phyloP scores from a whole-genome alignment of 2,113 vertebrate species.

The Lampris incognitus region DNA sequence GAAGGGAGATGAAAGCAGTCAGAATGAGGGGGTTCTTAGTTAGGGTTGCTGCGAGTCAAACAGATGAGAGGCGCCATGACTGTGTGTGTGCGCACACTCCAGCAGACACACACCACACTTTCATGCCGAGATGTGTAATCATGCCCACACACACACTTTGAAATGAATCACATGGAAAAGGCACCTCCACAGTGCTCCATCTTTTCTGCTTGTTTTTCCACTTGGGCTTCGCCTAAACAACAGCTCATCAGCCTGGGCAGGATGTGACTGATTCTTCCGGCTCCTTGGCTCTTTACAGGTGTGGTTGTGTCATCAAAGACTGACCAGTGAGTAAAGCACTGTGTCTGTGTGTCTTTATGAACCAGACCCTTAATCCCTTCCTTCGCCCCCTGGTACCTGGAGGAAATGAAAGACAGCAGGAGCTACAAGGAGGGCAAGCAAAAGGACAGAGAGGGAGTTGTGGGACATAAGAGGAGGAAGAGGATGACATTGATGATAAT shows the following conservation, averaged over 20 bases:
- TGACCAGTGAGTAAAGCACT: constrained; percentile 36
- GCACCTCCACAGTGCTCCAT: neutral
- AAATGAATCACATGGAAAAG: neutral
- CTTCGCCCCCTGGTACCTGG: neutral
- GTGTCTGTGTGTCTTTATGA: constrained; percentile 13
- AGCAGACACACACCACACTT: neutral
- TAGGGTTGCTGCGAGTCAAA: constrained; percentile 10
- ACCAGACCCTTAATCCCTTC: neutral
- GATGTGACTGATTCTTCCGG: constrained; percentile 22
- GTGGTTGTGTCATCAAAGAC: constrained; percentile 38
- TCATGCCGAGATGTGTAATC: too few relatives aligned
- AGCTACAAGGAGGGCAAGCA: neutral
- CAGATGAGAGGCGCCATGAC: neutral
- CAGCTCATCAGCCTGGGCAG: constrained; percentile 16
- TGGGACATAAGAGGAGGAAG: constrained; percentile 25
- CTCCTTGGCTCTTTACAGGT: constrained; percentile 8
- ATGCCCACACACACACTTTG: neutral
- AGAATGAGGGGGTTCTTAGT: neutral
- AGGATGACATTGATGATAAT: constrained; percentile 3
- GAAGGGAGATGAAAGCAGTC: neutral
- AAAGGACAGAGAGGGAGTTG: constrained; percentile 12
- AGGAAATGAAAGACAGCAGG: neutral
- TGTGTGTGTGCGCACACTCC: neutral
- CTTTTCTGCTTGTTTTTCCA: neutral
- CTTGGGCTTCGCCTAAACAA: neutral